These are phyloP conservation scores for Recurvirostra avosetta DNA, from an alignment of 2,113 vertebrate genomes.

Conservation along the genomic window DNA sequence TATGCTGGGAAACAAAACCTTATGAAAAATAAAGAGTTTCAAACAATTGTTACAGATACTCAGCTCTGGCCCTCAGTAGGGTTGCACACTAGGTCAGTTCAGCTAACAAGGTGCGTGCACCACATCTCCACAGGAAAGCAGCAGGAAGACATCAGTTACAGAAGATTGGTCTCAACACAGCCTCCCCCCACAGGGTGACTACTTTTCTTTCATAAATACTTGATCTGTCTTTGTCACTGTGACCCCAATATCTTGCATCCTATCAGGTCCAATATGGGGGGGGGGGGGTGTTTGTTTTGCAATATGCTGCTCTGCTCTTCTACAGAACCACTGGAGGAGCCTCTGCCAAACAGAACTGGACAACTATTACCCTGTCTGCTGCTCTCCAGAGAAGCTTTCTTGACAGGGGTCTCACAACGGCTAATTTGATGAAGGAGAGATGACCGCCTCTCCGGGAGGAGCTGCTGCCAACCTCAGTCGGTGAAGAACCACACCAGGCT, in stretches of 20 bases:
- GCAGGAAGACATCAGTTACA: neutral
- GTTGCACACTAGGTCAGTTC: neutral
- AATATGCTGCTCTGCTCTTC: neutral
- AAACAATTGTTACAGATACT: neutral
- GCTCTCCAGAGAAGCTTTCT: neutral
- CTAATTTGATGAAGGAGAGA: neutral
- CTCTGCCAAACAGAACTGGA: neutral
- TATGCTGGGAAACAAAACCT: neutral
- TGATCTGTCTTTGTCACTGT: neutral
- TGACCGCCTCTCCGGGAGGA: rapidly evolving
- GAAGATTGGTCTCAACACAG: neutral
- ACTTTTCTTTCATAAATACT: neutral
- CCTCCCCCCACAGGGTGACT: neutral
- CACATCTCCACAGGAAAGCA: neutral
- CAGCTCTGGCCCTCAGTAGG: rapidly evolving
- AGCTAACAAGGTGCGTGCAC: rapidly evolving
- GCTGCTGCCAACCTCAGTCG: too few relatives aligned
- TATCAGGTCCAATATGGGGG: neutral
- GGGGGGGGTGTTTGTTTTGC: neutral
- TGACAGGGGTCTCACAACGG: neutral
- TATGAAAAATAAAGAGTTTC: neutral
- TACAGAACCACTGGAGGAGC: neutral
- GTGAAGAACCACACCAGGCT: neutral
- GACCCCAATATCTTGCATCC: neutral
- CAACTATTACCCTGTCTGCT: neutral